A percentile compares a stretch with the other conserved stretches of the same genome.
Evolutionary conservation across 2,797 vertebrate genomes (phyloP).

Genomic region (Gymnodraco acuticeps): DNA sequence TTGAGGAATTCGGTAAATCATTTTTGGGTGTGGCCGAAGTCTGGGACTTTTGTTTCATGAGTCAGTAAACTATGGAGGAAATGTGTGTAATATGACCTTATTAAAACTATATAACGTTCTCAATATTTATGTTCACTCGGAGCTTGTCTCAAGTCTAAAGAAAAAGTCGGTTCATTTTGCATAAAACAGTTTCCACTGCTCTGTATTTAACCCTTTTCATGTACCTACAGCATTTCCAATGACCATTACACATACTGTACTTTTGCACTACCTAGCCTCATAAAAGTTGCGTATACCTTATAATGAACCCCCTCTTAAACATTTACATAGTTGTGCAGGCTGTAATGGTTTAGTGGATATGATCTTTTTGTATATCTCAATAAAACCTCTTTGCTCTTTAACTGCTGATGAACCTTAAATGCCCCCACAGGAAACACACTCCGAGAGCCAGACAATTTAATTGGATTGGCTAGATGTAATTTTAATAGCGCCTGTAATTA

Average conservation of each 20-base stretch:
- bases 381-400: constrained; percentile 62
- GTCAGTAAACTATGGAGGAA: too few relatives aligned
- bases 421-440: constrained; percentile 73
- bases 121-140: too few relatives aligned
- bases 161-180: too few relatives aligned
- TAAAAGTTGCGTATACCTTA: constrained; percentile 11
- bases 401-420: constrained; percentile 78
- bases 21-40: too few relatives aligned
- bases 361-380: constrained; percentile 56
- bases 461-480: constrained; percentile 78
- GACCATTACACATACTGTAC: neutral
- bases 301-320: constrained; percentile 14
- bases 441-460: constrained; percentile 76
- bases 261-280: constrained; percentile 11
- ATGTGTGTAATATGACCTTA: too few relatives aligned
- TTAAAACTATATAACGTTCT: too few relatives aligned
- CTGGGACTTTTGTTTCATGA: too few relatives aligned
- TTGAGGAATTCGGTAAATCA: too few relatives aligned
- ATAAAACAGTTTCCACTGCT: too few relatives aligned
- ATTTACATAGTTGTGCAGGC: constrained; percentile 47
- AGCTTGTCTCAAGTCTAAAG: too few relatives aligned
- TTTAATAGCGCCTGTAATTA: constrained; percentile 81
- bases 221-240: neutral
- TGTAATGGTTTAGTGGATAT: constrained; percentile 49
- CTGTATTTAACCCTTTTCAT: too few relatives aligned